Evolutionary conservation across 2,113 vertebrate species (phyloP).

Genomic region (Procavia capensis): DNA sequence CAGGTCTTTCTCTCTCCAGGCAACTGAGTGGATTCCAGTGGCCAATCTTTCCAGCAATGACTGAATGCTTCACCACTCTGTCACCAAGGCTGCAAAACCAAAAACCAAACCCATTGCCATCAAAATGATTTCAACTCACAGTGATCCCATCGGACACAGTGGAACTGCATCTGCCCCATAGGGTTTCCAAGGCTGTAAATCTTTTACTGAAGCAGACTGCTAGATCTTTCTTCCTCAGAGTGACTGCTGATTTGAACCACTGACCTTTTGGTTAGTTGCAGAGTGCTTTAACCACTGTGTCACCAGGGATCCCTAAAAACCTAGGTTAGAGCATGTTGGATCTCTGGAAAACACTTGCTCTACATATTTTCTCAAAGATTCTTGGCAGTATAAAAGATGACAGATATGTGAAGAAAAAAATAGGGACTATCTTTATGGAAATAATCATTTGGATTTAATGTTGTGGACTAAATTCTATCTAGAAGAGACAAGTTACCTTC

Average conservation of each 20-base stretch:
- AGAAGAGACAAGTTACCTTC: not conserved
- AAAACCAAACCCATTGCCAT: not conserved
- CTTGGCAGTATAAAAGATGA: not conserved
- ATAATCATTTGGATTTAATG: slow-evolving; percentile 24
- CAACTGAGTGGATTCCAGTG: no score
- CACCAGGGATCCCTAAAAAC: not conserved
- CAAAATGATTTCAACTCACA: not conserved
- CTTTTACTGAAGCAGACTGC: not conserved
- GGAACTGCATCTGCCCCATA: not conserved
- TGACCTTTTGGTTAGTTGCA: not conserved
- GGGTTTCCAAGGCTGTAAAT: not conserved
- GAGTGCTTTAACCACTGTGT: not conserved
- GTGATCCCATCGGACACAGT: not conserved
- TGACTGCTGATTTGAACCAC: not conserved
- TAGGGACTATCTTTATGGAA: slow-evolving; percentile 21
- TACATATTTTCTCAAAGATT: not conserved
- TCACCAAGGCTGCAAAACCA: not conserved
- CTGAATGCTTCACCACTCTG: not conserved
- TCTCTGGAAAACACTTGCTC: not conserved
- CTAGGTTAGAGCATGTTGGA: not conserved
- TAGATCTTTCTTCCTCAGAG: not conserved
- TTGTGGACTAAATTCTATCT: not conserved
- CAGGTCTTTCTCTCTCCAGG: not conserved
- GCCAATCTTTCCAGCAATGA: not conserved
- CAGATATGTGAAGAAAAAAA: slow-evolving; percentile 6